Conservation (phyloP, 2,888 invertebrate genomes). For the Mesorhabditis spiculigera region DNA sequence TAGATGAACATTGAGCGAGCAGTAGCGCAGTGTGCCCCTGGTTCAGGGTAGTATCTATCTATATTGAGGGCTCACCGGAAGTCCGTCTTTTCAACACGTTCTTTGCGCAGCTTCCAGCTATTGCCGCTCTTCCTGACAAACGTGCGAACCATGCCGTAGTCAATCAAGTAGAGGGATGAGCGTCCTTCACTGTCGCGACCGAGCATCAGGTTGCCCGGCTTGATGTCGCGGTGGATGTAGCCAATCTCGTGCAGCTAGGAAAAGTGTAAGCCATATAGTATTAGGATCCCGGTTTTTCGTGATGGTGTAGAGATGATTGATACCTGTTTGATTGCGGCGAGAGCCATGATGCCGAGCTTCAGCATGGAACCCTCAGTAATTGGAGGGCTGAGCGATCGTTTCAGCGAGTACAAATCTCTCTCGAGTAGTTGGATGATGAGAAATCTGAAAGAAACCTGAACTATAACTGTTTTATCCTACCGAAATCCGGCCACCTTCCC, state of each 20-base stretch:
- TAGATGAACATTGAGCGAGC: background rate
- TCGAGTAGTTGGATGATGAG: background rate
- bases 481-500: background rate
- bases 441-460: background rate
- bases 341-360: background rate
- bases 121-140: background rate
- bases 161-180: background rate
- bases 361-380: background rate
- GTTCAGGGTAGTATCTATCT: background rate
- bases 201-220: conserved; percentile 4
- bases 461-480: background rate
- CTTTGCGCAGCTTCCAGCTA: background rate
- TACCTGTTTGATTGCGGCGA: background rate
- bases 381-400: background rate
- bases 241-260: conserved; percentile 6
- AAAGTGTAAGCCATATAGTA: background rate
- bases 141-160: background rate
- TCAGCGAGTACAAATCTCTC: background rate
- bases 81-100: background rate
- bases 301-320: background rate
- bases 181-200: background rate
- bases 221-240: conserved; percentile 1
- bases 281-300: background rate
- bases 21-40: background rate
- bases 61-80: background rate